Evolutionary conservation across 1,140 invertebrate genomes (phyloP), one percentile per base, ranked within the genome.

Genomic region (Drosophila subpulchrella): DNA sequence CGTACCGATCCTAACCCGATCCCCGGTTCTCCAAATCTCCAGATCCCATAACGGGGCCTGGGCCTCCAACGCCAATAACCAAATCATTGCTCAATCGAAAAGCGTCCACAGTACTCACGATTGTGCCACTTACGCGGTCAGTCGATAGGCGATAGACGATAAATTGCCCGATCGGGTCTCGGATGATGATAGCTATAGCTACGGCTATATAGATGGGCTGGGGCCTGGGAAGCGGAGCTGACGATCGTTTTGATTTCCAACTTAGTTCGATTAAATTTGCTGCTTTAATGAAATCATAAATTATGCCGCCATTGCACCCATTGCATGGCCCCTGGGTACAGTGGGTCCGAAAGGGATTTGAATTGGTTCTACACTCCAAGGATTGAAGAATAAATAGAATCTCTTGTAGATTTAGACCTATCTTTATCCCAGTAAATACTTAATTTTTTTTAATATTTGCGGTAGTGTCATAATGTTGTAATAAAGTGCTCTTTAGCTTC

Each of bases 241-340:
- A 61, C 75, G 50, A 63, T 75, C 62, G 67, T 47, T 78, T 77
- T 80, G 57, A 68, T 77, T 63, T 85, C 57, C 54, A 70, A 72
- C 74, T 81, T 71, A 57, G 55, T 65, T 85, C 80, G 79, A 89
- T 88, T 88, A 88, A 88, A 89, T 80, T 80, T 77, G 84, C 85
- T 81, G 55, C 76, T 89, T 89, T 89, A 89, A 89, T 89, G 77
- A 89, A 89, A 89, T 89, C 84, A 89, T 89, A 89, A 89, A 89
- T 89, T 75, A 72, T 81, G 66, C 80, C 66, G 73, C 68, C 77
- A 79, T 79, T 67, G 65, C 61, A 50, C 51, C 30, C 65, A 71
- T 27, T 62, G 54, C 15, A 44, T 42, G 47, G 32, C 58, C 53
- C 20, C 48, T 1, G 53, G 24, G 24, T 20, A 61, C 47, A 32